These are phyloP conservation scores for Acrossocheilus fasciatus DNA, from an alignment of 2,797 vertebrate genomes.

Conservation along the genomic window DNA sequence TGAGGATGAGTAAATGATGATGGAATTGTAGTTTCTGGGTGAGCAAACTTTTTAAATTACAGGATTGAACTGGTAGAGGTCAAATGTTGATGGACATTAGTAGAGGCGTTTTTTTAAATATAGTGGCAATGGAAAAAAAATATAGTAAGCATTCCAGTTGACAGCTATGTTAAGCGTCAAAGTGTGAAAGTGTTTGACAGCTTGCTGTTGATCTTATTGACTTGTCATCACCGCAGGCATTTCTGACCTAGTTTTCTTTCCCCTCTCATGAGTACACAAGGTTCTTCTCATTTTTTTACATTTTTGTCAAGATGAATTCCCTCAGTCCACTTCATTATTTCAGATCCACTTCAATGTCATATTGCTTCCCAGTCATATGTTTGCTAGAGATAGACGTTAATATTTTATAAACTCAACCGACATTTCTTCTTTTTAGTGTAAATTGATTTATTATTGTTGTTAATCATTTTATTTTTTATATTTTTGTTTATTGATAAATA, in stretches of 20 bases:
- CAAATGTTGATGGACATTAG: background rate
- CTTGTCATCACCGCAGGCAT: conserved; percentile 17
- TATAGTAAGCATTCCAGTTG: background rate
- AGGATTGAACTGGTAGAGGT: background rate
- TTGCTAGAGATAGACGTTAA: background rate
- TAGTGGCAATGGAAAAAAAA: background rate
- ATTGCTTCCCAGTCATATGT: background rate
- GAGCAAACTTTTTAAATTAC: background rate
- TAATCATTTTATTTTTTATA: background rate
- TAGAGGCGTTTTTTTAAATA: background rate
- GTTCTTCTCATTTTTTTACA: background rate
- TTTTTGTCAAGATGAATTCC: background rate
- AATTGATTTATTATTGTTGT: background rate
- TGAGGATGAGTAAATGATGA: background rate
- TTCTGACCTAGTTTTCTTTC: conserved; percentile 28
- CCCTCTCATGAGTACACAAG: background rate
- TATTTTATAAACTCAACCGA: background rate
- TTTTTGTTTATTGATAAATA: background rate
- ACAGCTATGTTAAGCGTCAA: background rate
- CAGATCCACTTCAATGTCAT: background rate
- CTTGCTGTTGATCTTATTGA: conserved; percentile 31
- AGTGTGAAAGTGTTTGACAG: conserved; percentile 23
- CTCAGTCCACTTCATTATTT: background rate
- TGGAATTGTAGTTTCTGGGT: background rate
- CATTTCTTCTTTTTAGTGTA: background rate